Evolutionary conservation across 1,140 invertebrate genomes (phyloP).

Genomic region (Conopomorpha cramerella): DNA sequence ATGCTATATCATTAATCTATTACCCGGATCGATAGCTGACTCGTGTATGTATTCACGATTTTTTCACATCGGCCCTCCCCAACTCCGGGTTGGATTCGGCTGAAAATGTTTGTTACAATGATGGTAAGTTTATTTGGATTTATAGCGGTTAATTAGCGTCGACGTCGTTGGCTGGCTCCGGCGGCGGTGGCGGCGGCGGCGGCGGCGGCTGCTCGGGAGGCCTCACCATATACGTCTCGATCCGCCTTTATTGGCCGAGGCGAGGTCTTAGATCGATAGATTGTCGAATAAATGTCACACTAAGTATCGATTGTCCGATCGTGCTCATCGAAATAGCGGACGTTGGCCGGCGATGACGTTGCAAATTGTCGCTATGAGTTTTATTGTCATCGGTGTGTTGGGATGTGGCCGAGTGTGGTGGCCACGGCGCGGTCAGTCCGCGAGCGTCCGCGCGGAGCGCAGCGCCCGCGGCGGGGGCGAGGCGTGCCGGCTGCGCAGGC

Average conservation of each 20-base stretch:
- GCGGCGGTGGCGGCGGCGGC: conserved; percentile 14
- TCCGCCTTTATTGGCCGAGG: conserved; percentile 24
- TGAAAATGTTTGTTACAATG: no score
- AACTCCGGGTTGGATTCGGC: no score
- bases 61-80: no score
- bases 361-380: no score
- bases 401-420: no score
- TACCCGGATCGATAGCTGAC: conserved; percentile 28
- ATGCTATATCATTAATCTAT: conserved; percentile 55
- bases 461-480: conserved; percentile 6
- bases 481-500: conserved; percentile 21
- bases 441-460: conserved; percentile 11
- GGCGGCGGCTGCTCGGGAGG: conserved; percentile 6
- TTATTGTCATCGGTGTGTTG: no score
- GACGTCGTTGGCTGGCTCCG: conserved; percentile 34
- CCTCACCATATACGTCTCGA: conserved; percentile 20
- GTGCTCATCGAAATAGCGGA: no score
- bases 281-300: conserved; percentile 17
- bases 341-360: no score
- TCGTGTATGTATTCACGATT: conserved; percentile 33
- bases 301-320: conserved; percentile 8
- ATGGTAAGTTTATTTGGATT: conserved; percentile 37
- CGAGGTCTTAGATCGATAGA: conserved; percentile 16
- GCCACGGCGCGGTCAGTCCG: no score
- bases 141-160: conserved; percentile 52